Evolutionary conservation across 2,888 invertebrate species (phyloP).

Genomic region (Polymixis lichenea): DNA sequence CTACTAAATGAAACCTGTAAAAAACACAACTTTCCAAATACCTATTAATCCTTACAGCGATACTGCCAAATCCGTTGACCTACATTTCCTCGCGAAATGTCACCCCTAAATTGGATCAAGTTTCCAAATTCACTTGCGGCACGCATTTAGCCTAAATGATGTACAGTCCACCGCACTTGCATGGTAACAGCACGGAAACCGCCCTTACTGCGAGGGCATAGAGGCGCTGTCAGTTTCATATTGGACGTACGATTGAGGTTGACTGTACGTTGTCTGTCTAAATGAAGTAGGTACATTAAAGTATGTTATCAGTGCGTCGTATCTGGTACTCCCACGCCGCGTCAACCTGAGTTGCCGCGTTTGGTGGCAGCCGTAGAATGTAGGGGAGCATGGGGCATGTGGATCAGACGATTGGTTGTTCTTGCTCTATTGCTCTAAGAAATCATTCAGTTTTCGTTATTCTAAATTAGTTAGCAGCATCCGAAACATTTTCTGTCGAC

Average conservation of each 20-base stretch:
- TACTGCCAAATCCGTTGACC: constrained; percentile 24
- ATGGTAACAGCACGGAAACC: background rate
- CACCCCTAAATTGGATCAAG: constrained; percentile 20
- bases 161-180: background rate
- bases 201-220: background rate
- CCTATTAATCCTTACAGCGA: background rate
- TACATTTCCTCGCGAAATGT: constrained; percentile 31
- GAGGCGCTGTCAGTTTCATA: background rate
- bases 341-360: constrained; percentile 27
- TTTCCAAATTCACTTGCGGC: constrained; percentile 26
- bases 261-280: constrained; percentile 17
- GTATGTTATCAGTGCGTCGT: constrained; percentile 59
- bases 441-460: background rate
- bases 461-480: background rate
- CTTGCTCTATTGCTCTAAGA: no score
- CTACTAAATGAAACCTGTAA: background rate
- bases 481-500: no score
- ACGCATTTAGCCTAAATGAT: constrained; percentile 11
- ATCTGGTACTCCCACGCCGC: constrained; percentile 60
- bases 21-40: background rate
- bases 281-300: constrained; percentile 39
- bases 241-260: background rate
- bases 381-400: background rate
- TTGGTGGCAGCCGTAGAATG: constrained; percentile 23
- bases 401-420: background rate